phyloP scores from a whole-genome alignment of 2,888 invertebrate genomes.

The Calameuta filiformis region DNA sequence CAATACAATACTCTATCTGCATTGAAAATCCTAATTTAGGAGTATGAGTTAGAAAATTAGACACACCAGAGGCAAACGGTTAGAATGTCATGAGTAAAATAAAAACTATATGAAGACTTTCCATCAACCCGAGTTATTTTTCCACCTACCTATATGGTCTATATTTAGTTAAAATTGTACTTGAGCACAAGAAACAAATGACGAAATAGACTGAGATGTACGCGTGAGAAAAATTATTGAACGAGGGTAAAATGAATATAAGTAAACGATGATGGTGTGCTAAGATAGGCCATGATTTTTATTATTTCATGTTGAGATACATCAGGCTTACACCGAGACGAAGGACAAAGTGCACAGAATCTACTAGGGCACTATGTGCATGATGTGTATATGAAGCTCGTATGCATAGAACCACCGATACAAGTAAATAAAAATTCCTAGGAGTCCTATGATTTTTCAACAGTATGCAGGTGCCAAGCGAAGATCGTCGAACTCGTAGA shows the following conservation, averaged over 20 bases:
- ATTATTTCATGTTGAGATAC: constrained; percentile 45
- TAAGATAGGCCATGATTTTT: constrained; percentile 43
- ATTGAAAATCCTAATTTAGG: neutral
- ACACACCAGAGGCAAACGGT: neutral
- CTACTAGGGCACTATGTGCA: constrained; percentile 24
- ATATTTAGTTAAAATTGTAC: constrained; percentile 32
- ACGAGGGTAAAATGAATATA: constrained; percentile 39
- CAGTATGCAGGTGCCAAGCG: neutral
- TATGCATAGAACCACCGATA: neutral
- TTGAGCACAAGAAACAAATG: constrained; percentile 31
- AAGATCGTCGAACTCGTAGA: neutral
- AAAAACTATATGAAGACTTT: neutral
- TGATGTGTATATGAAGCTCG: constrained; percentile 16
- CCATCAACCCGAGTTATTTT: neutral
- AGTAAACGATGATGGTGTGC: constrained; percentile 31
- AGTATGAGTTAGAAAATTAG: neutral
- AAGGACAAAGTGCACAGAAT: constrained; percentile 22
- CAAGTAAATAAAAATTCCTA: neutral
- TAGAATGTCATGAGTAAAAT: neutral
- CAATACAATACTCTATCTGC: neutral
- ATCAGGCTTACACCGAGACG: constrained; percentile 42
- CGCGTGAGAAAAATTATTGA: constrained; percentile 26
- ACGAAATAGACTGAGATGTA: constrained; percentile 24
- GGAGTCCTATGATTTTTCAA: neutral
- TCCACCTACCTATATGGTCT: constrained; percentile 20